phyloP scores from a whole-genome alignment of 2,113 vertebrate species.

The Neogobius melanostomus region DNA sequence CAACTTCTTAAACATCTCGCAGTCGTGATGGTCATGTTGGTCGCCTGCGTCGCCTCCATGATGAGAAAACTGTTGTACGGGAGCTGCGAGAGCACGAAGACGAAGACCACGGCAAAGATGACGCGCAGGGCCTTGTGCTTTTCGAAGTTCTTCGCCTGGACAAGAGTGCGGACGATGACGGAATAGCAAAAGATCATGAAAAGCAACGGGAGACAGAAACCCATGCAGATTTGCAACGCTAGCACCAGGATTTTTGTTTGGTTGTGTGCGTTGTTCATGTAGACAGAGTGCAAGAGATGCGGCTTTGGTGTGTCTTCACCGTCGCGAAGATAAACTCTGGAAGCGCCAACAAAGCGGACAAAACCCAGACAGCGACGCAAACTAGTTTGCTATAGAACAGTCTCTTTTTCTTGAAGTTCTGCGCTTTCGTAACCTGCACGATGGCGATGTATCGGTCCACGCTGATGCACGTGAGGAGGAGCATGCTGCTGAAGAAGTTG shows the following conservation, averaged over 20 bases:
- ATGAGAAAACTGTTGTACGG: constrained; percentile 83
- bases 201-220: constrained; percentile 83
- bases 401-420: constrained; percentile 73
- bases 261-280: constrained; percentile 49
- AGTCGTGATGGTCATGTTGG: constrained; percentile 59
- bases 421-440: constrained; percentile 79
- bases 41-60: constrained; percentile 74
- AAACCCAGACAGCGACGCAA: constrained; percentile 79
- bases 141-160: constrained; percentile 82
- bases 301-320: rapidly evolving
- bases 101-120: constrained; percentile 78
- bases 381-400: constrained; percentile 80
- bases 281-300: constrained; percentile 68
- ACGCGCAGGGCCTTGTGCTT: constrained; percentile 88
- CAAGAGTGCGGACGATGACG: constrained; percentile 83
- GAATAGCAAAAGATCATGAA: constrained; percentile 86
- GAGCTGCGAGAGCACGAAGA: constrained; percentile 86
- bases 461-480: constrained; percentile 88
- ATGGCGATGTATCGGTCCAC: constrained; percentile 87
- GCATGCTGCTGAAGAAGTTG: constrained; percentile 88
- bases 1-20: constrained; percentile 59
- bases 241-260: constrained; percentile 75
- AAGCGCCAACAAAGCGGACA: constrained; percentile 76
- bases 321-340: constrained; percentile 86
- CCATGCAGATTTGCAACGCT: constrained; percentile 81